These are phyloP conservation scores for Panagrolaimus sp. DNA, from an alignment of 1,140 invertebrate genomes.

Conservation along the genomic window DNA sequence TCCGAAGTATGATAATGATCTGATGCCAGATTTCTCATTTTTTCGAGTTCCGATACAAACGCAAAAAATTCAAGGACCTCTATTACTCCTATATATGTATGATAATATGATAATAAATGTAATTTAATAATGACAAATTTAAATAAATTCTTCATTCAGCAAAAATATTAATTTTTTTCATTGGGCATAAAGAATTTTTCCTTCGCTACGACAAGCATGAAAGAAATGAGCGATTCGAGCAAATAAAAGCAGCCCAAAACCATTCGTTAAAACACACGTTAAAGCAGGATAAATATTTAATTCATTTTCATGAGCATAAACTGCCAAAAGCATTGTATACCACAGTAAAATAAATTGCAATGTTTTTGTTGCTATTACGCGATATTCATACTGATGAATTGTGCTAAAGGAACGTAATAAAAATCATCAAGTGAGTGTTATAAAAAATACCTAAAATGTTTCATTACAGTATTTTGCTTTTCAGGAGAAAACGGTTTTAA, in stretches of 20 bases:
- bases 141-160: too few species aligned
- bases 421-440: neutral
- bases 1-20: too few species aligned
- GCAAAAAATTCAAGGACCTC: too few species aligned
- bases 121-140: too few species aligned
- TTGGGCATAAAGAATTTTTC: neutral
- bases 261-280: constrained; percentile 42
- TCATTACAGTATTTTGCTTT: neutral
- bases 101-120: too few species aligned
- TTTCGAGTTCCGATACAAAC: too few species aligned
- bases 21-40: too few species aligned
- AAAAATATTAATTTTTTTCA: neutral
- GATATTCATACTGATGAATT: constrained; percentile 36
- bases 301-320: constrained; percentile 44
- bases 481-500: neutral
- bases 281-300: constrained; percentile 49
- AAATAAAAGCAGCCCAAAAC: constrained; percentile 47
- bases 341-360: constrained; percentile 46
- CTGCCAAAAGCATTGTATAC: constrained; percentile 44
- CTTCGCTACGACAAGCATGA: constrained; percentile 23
- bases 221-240: constrained; percentile 30
- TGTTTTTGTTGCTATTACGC: constrained; percentile 43
- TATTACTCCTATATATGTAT: too few species aligned
- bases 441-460: constrained; percentile 1
- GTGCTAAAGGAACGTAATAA: constrained; percentile 26